Conservation (phyloP, 2,797 vertebrate species). For the Malurus leucopterus region DNA sequence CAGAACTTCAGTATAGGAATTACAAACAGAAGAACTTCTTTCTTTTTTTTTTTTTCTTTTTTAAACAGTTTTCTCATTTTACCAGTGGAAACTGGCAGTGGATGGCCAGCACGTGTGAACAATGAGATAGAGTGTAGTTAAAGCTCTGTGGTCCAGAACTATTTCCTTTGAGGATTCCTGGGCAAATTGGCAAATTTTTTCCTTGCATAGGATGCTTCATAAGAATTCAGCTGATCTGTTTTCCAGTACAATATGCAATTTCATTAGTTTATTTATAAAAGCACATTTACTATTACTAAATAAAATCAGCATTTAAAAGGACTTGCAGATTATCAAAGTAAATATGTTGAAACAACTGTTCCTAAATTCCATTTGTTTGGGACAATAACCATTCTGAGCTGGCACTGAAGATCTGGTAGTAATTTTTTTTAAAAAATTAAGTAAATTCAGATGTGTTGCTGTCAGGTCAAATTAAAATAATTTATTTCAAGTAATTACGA, state of each 20-base stretch:
- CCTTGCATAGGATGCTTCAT: background rate
- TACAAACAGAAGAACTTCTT: background rate
- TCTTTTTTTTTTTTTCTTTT: too few species aligned
- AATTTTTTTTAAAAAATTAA: background rate
- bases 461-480: background rate
- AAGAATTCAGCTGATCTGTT: background rate
- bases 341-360: background rate
- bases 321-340: background rate
- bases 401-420: background rate
- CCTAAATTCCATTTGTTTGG: background rate
- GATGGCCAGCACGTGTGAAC: background rate
- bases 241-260: background rate
- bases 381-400: background rate
- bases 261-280: background rate
- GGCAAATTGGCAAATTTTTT: background rate
- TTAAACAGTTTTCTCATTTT: background rate
- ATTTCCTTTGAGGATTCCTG: background rate
- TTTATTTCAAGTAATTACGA: background rate
- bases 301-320: background rate
- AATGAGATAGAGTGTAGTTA: background rate
- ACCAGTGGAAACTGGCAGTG: background rate
- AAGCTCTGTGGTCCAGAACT: background rate
- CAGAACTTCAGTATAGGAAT: background rate
- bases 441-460: conserved; percentile 13
- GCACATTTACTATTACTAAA: background rate